A percentile compares a stretch with the other conserved stretches of the same genome.
Evolutionary conservation across 1,140 invertebrate species (phyloP).

Genomic region (Rhizoglyphus robini): DNA sequence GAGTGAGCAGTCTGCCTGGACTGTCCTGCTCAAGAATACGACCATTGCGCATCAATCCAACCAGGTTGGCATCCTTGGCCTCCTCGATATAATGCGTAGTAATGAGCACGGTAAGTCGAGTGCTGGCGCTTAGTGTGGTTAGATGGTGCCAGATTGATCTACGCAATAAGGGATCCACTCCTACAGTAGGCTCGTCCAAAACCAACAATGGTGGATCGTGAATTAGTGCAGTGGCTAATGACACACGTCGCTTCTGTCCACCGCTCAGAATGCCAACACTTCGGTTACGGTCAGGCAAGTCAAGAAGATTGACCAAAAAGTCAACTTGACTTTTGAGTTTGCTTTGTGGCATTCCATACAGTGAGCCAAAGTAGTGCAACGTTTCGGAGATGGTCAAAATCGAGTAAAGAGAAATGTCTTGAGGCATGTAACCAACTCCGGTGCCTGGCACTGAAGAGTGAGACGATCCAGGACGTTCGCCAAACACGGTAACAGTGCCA

Average conservation of each 20-base stretch:
- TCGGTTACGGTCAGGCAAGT: conserved; percentile 46
- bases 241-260: conserved; percentile 78
- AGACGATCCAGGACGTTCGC: conserved; percentile 17
- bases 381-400: conserved; percentile 35
- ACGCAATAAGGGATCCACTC: conserved; percentile 34
- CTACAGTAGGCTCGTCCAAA: conserved; percentile 38
- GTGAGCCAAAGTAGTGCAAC: conserved; percentile 32
- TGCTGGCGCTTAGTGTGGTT: not conserved
- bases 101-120: conserved; percentile 44
- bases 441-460: conserved; percentile 31
- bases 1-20: conserved; percentile 61
- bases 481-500: conserved; percentile 23
- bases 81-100: conserved; percentile 40
- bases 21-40: conserved; percentile 64
- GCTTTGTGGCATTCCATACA: conserved; percentile 31
- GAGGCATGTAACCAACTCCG: conserved; percentile 37
- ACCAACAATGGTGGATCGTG: conserved; percentile 37
- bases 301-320: conserved; percentile 76
- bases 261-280: conserved; percentile 46
- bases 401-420: conserved; percentile 34
- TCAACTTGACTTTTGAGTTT: conserved; percentile 42
- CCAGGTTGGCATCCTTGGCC: too few relatives aligned
- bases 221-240: conserved; percentile 71
- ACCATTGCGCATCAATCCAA: conserved; percentile 38
- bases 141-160: conserved; percentile 28